A percentile compares a stretch with the other conserved stretches of the same genome.
Evolutionary conservation across 2,113 vertebrate species (phyloP).

Genomic region (Gavia stellata): DNA sequence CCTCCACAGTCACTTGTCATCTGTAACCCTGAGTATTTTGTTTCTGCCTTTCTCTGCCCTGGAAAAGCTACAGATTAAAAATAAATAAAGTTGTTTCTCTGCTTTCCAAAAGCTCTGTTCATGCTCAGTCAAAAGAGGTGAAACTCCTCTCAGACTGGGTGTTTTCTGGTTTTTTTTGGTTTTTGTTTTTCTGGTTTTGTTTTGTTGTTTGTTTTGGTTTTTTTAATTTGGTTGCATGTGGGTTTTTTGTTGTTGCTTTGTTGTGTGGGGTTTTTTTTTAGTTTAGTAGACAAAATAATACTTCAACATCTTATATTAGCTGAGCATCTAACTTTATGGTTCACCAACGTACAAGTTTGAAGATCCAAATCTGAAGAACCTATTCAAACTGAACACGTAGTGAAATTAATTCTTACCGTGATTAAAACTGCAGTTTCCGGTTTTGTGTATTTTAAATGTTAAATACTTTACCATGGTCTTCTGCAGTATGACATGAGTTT

Average conservation of each 20-base stretch:
- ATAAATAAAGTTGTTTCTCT: not conserved
- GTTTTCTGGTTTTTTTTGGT: not conserved
- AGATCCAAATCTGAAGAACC: not conserved
- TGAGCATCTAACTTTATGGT: not conserved
- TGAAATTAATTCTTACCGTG: not conserved
- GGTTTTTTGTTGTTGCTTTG: not conserved
- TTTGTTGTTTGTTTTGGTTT: not conserved
- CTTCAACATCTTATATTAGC: not conserved
- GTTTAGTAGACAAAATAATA: not conserved
- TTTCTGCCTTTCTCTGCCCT: constrained; percentile 49
- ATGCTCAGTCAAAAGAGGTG: not conserved
- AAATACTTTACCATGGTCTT: not conserved
- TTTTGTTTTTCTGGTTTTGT: not conserved
- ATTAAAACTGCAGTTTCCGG: not conserved
- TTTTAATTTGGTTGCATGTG: not conserved
- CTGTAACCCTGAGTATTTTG: constrained; percentile 69
- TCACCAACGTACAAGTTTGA: not conserved
- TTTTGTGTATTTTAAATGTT: not conserved
- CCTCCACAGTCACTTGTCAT: constrained; percentile 66
- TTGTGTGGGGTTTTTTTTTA: not conserved
- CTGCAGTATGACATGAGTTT: not conserved
- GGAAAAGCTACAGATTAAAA: not conserved
- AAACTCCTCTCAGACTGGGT: not conserved
- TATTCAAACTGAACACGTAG: not conserved
- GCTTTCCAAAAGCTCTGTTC: not conserved